Base-by-base conservation (phyloP, 2,797 vertebrate genomes). In the Lateolabrax maculatus region DNA sequence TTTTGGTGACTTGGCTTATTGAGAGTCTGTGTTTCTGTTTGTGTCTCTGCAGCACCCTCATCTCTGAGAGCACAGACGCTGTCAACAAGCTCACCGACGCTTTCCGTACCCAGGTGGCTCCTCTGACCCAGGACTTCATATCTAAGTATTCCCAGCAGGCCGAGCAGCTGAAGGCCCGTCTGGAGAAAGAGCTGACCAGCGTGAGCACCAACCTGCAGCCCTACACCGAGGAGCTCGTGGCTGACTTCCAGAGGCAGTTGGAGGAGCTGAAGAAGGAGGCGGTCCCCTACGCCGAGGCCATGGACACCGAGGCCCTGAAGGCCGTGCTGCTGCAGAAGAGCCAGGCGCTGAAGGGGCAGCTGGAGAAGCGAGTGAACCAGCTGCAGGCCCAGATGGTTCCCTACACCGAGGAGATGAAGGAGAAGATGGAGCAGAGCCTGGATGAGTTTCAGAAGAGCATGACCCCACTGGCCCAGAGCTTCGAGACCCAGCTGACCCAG, bases 351-450 rank as follows among this genome's bases (percentile, higher is more conserved):
- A 90, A 84, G 75, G 80, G 1, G 6, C 91, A 84, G 62, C 61
- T 96, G 80, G 87, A 94, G 0, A 44, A 58, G 56, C 90, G 79
- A n/a, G n/a, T 95, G 69, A 76, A 48, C 16, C 41, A 74, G 61
- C 75, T 95, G 75, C 90, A 91, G 76, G 36, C 77, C 46, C 83
- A 89, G 76, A 84, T 95, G 83, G 87, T 88, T 2, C 94, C 94
- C 34, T 93, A 93, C 73, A 72, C 90, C 0, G 89, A 94, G 6
- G 93, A 95, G 48, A 70, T 95, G 9, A 94, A 85, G 70, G 57
- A 91, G 68, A 95, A 93, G 83, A 49, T 96, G 70, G 88, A 94
- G n/a, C 83, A 91, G 46, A 88, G 89, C 41, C 37, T 96, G 53
- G 83, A 93, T 36, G 88, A 93, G n/a, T 93, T 95, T 37, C 89